Evolutionary conservation across 2,888 invertebrate genomes (phyloP).

Genomic region (Octodonta nipae): DNA sequence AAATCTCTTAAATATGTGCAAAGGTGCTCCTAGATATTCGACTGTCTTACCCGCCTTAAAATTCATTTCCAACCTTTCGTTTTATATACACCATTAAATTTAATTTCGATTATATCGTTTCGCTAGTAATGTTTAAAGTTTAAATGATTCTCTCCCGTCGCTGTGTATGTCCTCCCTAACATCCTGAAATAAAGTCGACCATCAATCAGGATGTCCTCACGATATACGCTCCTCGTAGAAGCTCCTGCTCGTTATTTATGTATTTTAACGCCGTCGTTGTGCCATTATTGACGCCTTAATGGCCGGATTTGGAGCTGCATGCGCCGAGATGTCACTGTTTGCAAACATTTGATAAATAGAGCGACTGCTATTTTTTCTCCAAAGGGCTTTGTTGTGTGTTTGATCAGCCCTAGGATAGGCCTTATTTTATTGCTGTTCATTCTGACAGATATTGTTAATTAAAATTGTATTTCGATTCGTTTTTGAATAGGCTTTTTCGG

Average conservation of each 20-base stretch:
- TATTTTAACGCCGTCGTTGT: constrained; percentile 36
- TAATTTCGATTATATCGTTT: too few species aligned
- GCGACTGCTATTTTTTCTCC: constrained; percentile 20
- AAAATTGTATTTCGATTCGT: constrained; percentile 2
- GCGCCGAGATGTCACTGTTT: constrained; percentile 33
- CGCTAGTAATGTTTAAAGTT: too few species aligned
- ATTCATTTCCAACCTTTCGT: too few species aligned
- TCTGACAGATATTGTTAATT: constrained; percentile 5
- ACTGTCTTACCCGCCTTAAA: too few species aligned
- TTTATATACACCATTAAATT: too few species aligned
- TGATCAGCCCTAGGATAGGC: neutral
- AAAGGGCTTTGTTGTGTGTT: neutral
- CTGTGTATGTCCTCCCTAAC: neutral
- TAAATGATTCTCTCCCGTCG: too few species aligned
- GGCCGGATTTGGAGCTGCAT: constrained; percentile 36
- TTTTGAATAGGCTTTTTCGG: too few species aligned
- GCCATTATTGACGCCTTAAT: constrained; percentile 37
- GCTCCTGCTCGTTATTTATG: constrained; percentile 33
- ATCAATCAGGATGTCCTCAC: constrained; percentile 1
- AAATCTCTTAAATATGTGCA: too few species aligned
- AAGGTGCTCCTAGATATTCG: too few species aligned
- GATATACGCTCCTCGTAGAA: neutral
- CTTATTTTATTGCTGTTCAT: constrained; percentile 3
- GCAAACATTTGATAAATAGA: constrained; percentile 37
- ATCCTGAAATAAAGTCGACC: constrained; percentile 1